Percentiles rank a stretch among this genome's conserved stretches.
Conservation (phyloP, 2,888 invertebrate genomes). For the Acleris cristana region DNA sequence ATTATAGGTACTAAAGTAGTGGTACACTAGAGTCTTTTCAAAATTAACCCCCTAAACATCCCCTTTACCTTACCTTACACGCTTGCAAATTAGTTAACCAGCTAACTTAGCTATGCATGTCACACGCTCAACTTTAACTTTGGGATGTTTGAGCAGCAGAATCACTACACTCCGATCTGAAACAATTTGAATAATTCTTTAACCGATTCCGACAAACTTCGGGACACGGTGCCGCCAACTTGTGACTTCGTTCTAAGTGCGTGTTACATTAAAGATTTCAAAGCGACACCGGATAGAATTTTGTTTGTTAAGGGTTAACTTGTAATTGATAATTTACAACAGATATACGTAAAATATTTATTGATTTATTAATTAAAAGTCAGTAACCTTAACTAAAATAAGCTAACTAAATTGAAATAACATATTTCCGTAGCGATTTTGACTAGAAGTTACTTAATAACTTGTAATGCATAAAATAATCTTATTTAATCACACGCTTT, state of each 20-base stretch:
- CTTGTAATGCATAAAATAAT: too few species aligned
- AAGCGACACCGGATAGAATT: not conserved
- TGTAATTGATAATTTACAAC: not conserved
- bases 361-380: too few species aligned
- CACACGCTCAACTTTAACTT: conserved; percentile 27
- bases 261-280: not conserved
- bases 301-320: not conserved
- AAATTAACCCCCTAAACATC: too few species aligned
- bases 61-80: not conserved
- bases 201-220: conserved; percentile 21
- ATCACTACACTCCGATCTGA: conserved; percentile 30
- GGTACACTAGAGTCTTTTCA: too few species aligned
- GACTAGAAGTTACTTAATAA: too few species aligned
- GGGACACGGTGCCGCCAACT: not conserved
- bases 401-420: too few species aligned
- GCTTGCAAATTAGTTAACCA: conserved; percentile 18
- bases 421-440: too few species aligned
- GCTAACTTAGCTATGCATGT: conserved; percentile 24
- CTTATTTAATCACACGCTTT: too few species aligned
- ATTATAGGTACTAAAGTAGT: too few species aligned
- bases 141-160: conserved; percentile 18
- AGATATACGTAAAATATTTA: too few species aligned
- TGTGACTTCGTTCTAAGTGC: not conserved
- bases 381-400: too few species aligned
- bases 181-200: conserved; percentile 37